phyloP scores from a whole-genome alignment of 2,113 vertebrate genomes.

The Oryzias melastigma region DNA sequence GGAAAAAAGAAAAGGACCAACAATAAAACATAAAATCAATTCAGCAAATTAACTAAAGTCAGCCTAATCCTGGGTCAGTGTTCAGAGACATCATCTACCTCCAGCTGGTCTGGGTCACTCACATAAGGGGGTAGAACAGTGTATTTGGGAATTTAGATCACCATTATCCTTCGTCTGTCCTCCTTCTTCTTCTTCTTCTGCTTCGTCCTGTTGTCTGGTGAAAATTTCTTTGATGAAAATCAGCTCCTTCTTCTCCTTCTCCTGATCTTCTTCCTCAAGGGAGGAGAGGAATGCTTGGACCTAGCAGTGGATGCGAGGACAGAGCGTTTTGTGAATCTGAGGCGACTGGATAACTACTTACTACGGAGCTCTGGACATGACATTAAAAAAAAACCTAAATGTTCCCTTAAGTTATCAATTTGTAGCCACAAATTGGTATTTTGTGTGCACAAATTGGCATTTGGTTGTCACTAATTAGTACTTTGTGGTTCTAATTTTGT shows the following conservation, averaged over 20 bases:
- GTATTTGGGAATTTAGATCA: conserved; percentile 79
- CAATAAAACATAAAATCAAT: conserved; percentile 1
- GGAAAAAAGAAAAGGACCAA: neutral
- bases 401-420: no score
- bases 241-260: conserved; percentile 86
- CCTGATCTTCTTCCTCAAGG: conserved; percentile 81
- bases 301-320: conserved; percentile 60
- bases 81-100: conserved; percentile 37
- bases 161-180: conserved; percentile 77
- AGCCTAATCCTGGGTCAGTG: conserved; percentile 52
- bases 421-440: no score
- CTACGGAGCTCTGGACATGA: no score
- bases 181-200: conserved; percentile 39
- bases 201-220: conserved; percentile 74
- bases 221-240: conserved; percentile 93
- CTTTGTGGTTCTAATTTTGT: no score
- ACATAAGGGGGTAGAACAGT: conserved; percentile 72
- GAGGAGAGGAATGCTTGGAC: conserved; percentile 88
- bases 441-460: no score
- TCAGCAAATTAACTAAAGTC: conserved; percentile 1
- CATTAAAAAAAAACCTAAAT: no score
- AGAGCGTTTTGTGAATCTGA: neutral
- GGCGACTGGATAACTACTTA: no score
- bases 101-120: conserved; percentile 59
- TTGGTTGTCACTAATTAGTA: no score